A percentile compares a stretch with the other conserved stretches of the same genome.
Evolutionary conservation across 2,113 vertebrate genomes (phyloP).

Genomic region (Triplophysa tibetana): DNA sequence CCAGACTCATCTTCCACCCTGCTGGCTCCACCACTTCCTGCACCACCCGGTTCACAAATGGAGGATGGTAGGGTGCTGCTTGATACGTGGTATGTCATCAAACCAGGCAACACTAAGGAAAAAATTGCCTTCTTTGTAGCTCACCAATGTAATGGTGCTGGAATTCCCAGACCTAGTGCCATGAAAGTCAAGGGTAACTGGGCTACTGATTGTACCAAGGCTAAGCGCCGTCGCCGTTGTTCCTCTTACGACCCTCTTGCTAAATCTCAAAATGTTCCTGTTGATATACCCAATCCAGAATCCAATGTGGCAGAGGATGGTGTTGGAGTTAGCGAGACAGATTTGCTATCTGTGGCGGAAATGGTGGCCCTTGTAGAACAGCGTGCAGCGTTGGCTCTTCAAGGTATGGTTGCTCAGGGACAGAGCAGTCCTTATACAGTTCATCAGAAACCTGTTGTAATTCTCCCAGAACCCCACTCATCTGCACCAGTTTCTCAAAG

Average conservation of each 20-base stretch:
- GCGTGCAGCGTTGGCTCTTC: conserved; percentile 82
- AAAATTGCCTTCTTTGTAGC: conserved; percentile 97
- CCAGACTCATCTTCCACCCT: conserved; percentile 61
- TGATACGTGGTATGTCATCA: conserved; percentile 97
- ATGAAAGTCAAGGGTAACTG: conserved; percentile 95
- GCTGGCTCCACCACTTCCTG: conserved; percentile 49
- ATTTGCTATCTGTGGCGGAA: conserved; percentile 89
- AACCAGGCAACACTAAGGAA: conserved; percentile 96
- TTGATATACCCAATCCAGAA: conserved; percentile 54
- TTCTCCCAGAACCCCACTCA: conserved; percentile 71
- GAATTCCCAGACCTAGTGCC: conserved; percentile 76
- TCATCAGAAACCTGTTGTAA: conserved; percentile 70
- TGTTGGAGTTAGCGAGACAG: conserved; percentile 70
- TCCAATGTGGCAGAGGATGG: conserved; percentile 55
- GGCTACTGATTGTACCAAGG: conserved; percentile 88
- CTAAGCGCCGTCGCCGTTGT: conserved; percentile 86
- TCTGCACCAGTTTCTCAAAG: conserved; percentile 45
- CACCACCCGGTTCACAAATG: conserved; percentile 63
- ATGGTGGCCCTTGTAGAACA: conserved; percentile 94
- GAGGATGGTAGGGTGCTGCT: conserved; percentile 89
- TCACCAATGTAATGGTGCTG: conserved; percentile 83
- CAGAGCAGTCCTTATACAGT: conserved; percentile 62
- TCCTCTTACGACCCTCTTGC: conserved; percentile 82
- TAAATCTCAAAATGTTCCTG: conserved; percentile 62
- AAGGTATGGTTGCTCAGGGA: conserved; percentile 74